Percentiles rank a stretch among this genome's conserved stretches.
Evolutionary conservation across 2,888 invertebrate genomes (phyloP).

Genomic region (Archips crataeganus): DNA sequence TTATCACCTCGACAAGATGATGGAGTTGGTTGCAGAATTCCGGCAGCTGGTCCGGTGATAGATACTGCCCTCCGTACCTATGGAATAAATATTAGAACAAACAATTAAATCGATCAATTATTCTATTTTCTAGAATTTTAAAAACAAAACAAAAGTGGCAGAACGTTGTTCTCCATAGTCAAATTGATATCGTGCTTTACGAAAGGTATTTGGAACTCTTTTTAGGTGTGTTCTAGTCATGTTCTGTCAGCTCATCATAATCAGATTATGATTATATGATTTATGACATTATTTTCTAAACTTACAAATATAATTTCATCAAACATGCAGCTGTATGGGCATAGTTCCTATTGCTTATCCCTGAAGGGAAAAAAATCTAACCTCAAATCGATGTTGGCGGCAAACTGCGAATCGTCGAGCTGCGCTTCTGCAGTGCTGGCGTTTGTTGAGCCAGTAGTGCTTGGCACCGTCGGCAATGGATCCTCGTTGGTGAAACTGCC

Average conservation of each 20-base stretch:
- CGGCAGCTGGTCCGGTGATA: constrained; percentile 79
- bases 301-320: too few species aligned
- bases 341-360: too few species aligned
- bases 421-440: constrained; percentile 43
- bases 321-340: too few species aligned
- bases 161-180: background rate
- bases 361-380: constrained; percentile 41
- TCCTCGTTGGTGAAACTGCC: constrained; percentile 62
- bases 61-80: constrained; percentile 79
- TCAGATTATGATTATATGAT: too few species aligned
- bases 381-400: constrained; percentile 76
- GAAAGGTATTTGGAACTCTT: too few species aligned
- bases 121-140: background rate
- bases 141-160: background rate
- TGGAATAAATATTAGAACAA: constrained; percentile 9
- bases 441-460: background rate
- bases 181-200: background rate
- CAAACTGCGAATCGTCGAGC: constrained; percentile 66
- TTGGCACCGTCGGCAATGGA: constrained; percentile 44
- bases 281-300: too few species aligned
- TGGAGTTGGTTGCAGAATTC: constrained; percentile 79
- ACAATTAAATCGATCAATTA: background rate
- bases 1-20: constrained; percentile 75
- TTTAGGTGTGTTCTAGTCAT: too few species aligned
- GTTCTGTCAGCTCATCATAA: background rate